Evolutionary conservation across 2,797 vertebrate species (phyloP), one percentile per base, ranked within the genome.

Genomic region (Philypnodon macrostomus): DNA sequence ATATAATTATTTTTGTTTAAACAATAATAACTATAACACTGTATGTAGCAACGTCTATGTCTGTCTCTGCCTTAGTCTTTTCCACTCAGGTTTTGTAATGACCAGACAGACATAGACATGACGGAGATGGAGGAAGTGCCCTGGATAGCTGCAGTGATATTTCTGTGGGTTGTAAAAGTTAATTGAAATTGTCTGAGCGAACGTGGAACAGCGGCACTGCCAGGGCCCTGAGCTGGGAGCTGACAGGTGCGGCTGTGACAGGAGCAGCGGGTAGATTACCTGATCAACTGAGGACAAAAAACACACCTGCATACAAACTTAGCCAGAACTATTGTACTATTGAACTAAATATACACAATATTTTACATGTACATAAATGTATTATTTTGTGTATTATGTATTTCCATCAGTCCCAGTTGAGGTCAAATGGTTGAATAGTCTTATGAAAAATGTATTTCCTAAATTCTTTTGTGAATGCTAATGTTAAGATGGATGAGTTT

Each of bases 181-280:
- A 83, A 84, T 84, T 81, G 68, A 75, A 81, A 75, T 70, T 79
- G 74, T 79, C 70, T 79, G 58, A 63, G 66, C 45, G 60, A 74
- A 61, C 53, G 73, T 63, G 71, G 58, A 32, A 18, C 19, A 15
- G 66, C 63, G 58, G 39, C 12, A 15, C 64, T 57, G 70, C 70
- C 48, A 33, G 36, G n/a, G 45, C 35, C 2, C 49, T 34, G 58
- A 38, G 59, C 35, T n/a, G 47, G 18, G 47, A 53, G 68, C 70
- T 75, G 81, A 80, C 60, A 70, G 67, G 21, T 37, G 8, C 67
- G 51, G 10, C 67, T 13, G 60, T 33, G 45, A 69, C 19, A 26
- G 47, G 14, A 66, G 42, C 52, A 44, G 65, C 23, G 37, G 47
- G 38, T 60, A 64, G 56, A 80, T 72, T 66, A 81, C 61, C 73